Evolutionary conservation across 2,797 vertebrate genomes (phyloP).

Genomic region (Poecile montanus): DNA sequence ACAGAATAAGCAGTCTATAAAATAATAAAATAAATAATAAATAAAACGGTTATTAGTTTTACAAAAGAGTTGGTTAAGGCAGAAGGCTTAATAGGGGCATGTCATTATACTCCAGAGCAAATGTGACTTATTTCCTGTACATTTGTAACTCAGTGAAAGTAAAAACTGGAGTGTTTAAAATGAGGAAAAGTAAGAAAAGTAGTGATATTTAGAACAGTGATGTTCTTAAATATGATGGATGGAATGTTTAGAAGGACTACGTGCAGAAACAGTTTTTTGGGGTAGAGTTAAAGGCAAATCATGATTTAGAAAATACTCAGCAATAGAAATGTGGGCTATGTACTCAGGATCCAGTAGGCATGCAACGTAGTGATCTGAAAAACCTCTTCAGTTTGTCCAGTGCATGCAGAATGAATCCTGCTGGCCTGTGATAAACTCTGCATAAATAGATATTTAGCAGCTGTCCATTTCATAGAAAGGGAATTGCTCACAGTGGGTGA

Average conservation of each 20-base stretch:
- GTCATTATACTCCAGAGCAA: background rate
- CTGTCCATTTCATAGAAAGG: background rate
- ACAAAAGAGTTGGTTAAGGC: background rate
- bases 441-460: background rate
- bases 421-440: background rate
- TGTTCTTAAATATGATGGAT: background rate
- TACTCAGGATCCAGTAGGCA: background rate
- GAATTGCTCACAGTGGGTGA: background rate
- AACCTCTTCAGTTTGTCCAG: background rate
- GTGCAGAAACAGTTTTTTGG: background rate
- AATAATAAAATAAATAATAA: background rate
- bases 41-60: background rate
- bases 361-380: background rate
- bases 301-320: background rate
- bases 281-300: background rate
- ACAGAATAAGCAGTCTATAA: background rate
- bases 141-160: background rate
- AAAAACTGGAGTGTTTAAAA: background rate
- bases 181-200: background rate
- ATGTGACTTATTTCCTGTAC: background rate
- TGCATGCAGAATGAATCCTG: background rate
- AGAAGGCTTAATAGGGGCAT: background rate
- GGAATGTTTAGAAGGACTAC: background rate
- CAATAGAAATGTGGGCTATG: background rate
- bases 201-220: background rate